These are phyloP conservation scores for Thamnophis sirtalis DNA, from an alignment of 2,113 vertebrate genomes.

Conservation along the genomic window DNA sequence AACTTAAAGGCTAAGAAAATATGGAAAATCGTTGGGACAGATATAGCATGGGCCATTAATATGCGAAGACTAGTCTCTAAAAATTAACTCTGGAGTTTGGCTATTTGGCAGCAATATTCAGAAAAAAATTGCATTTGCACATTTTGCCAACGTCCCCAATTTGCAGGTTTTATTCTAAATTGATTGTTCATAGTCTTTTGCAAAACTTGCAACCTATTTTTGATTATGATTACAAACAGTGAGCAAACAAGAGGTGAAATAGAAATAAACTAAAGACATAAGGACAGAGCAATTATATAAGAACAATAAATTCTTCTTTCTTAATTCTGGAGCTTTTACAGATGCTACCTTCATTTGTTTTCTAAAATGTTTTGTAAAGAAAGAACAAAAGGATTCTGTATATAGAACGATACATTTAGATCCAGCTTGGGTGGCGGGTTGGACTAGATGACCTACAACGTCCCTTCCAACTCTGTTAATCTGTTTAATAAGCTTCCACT, in stretches of 20 bases:
- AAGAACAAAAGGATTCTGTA: background rate
- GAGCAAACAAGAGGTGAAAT: background rate
- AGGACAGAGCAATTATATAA: background rate
- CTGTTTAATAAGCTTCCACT: background rate
- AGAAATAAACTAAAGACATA: background rate
- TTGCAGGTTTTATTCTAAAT: background rate
- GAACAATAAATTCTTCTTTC: background rate
- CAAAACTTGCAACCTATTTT: background rate
- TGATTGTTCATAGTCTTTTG: background rate
- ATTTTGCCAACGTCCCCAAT: background rate
- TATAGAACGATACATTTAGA: background rate
- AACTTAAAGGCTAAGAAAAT: background rate
- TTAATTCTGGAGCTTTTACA: background rate
- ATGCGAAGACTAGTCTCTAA: background rate
- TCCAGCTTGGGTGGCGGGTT: background rate
- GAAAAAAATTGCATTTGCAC: background rate
- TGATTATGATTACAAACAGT: background rate
- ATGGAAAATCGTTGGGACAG: background rate
- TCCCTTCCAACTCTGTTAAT: too few relatives aligned
- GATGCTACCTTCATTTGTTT: background rate
- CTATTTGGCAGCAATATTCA: background rate
- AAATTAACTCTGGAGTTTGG: background rate
- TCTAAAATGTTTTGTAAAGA: background rate
- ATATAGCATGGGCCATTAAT: background rate
- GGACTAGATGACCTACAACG: too few relatives aligned